These are phyloP conservation scores for Palaemon carinicauda DNA, from an alignment of 1,140 invertebrate species.

Conservation along the genomic window DNA sequence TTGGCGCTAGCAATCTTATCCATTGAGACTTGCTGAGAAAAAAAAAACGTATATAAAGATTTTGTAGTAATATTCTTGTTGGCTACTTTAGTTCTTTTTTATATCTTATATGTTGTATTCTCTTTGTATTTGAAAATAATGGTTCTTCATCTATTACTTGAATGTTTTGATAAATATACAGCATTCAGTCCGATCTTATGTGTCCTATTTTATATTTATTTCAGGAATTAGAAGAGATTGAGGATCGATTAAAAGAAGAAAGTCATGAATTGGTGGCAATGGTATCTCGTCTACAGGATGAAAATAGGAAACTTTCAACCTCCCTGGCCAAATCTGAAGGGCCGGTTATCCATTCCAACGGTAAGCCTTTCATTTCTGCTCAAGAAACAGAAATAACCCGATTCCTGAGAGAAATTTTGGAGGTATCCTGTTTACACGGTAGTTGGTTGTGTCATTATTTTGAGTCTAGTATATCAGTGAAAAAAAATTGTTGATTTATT, in stretches of 20 bases:
- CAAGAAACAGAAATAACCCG: too few species aligned
- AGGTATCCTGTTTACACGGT: too few species aligned
- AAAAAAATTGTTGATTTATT: too few species aligned
- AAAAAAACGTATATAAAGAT: neutral
- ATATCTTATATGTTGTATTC: too few species aligned
- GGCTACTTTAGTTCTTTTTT: neutral
- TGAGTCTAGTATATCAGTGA: too few species aligned
- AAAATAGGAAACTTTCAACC: slow-evolving; percentile 81
- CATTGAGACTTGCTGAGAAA: too few species aligned
- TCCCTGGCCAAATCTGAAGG: slow-evolving; percentile 55
- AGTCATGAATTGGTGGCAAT: slow-evolving; percentile 83
- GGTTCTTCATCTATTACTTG: too few species aligned
- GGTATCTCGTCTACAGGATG: slow-evolving; percentile 86
- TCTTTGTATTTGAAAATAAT: too few species aligned
- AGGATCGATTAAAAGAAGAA: slow-evolving; percentile 93
- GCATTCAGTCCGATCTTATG: neutral
- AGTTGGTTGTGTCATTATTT: too few species aligned
- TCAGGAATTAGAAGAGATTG: slow-evolving; percentile 92
- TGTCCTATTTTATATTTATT: slow-evolving; percentile 45
- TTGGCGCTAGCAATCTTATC: too few species aligned
- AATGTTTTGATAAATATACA: too few species aligned
- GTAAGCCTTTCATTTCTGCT: slow-evolving; percentile 23
- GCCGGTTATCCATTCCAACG: slow-evolving; percentile 41
- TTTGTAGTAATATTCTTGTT: neutral
- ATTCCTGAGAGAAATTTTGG: too few species aligned